Evolutionary conservation across 1,140 invertebrate genomes (phyloP).

Genomic region (Cepaea nemoralis): DNA sequence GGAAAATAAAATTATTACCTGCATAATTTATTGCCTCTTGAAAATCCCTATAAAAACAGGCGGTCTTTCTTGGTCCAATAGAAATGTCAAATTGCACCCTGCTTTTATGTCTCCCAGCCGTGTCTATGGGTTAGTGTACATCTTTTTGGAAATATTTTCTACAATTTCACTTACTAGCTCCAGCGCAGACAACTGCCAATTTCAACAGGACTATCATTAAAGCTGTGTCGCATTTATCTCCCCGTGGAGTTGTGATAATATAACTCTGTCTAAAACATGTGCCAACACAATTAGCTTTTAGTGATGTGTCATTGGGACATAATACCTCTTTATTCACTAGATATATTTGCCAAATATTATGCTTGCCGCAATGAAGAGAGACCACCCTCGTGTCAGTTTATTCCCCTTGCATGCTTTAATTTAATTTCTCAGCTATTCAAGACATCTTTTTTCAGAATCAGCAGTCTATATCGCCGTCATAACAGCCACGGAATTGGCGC

Average conservation of each 20-base stretch:
- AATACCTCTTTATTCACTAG: neutral
- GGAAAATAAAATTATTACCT: neutral
- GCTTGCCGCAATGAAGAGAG: neutral
- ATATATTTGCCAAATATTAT: constrained; percentile 19
- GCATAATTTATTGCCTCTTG: neutral
- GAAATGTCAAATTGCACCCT: neutral
- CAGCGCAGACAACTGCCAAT: neutral
- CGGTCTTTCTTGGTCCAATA: constrained; percentile 3
- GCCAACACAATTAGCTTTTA: neutral
- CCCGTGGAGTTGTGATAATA: neutral
- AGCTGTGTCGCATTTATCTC: constrained; percentile 7
- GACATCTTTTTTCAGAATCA: neutral
- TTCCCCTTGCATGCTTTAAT: constrained; percentile 3
- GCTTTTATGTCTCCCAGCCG: neutral
- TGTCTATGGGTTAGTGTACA: neutral
- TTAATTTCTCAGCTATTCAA: neutral
- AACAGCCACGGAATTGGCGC: neutral
- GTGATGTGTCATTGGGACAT: neutral
- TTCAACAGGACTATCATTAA: constrained; percentile 11
- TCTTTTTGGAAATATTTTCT: constrained; percentile 3
- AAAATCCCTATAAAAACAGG: neutral
- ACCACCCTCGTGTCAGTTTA: constrained; percentile 8
- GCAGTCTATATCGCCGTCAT: constrained; percentile 3
- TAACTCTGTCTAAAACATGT: neutral
- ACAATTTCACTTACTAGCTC: neutral